A percentile compares a stretch with the other conserved stretches of the same genome.
phyloP scores from a whole-genome alignment of 1,140 invertebrate genomes.

The Procambarus clarkii region DNA sequence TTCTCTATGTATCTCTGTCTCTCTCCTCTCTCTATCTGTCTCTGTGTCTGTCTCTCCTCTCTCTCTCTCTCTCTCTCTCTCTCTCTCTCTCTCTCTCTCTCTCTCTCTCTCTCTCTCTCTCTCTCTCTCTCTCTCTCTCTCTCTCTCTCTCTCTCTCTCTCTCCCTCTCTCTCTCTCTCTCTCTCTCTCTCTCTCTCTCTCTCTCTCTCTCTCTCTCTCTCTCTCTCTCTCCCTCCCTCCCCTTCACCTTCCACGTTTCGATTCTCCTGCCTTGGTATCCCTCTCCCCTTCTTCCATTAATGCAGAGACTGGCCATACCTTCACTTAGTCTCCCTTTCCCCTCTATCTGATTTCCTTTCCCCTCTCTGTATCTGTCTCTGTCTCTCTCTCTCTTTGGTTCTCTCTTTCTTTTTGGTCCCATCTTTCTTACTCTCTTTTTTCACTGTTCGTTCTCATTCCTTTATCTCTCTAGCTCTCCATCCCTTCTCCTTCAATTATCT shows the following conservation, averaged over 20 bases:
- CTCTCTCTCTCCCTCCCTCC: background rate
- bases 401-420: background rate
- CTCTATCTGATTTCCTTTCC: background rate
- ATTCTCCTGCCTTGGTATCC: too few species aligned
- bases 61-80: slow-evolving; percentile 5
- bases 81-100: slow-evolving; percentile 24
- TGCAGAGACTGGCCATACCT: too few species aligned
- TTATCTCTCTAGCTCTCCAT: background rate
- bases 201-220: background rate
- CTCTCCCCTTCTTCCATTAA: background rate
- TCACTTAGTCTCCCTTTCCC: too few species aligned
- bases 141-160: background rate
- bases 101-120: slow-evolving; percentile 43
- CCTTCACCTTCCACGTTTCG: background rate
- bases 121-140: background rate
- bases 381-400: background rate
- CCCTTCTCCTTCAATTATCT: background rate
- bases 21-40: background rate
- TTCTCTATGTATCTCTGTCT: background rate
- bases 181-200: background rate
- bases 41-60: background rate
- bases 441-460: too few species aligned
- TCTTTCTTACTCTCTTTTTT: background rate
- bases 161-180: background rate
- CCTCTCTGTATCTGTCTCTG: slow-evolving; percentile 2